Evolutionary conservation across 1,140 invertebrate species (phyloP), one percentile per base, ranked within the genome.

Genomic region (Caenorhabditis briggsae): DNA sequence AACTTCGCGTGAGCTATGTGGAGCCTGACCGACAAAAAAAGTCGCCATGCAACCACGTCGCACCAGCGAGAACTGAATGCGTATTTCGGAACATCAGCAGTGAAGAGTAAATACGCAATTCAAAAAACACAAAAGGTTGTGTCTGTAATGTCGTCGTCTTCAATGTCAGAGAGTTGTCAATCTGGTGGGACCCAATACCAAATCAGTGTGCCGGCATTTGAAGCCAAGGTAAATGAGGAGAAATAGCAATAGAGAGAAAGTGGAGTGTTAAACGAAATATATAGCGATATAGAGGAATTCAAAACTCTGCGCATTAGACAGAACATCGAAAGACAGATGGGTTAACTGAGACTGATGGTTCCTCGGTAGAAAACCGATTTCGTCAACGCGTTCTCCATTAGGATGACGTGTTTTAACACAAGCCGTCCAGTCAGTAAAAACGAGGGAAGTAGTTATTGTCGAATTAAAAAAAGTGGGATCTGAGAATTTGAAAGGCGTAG

Each of bases 101-200:
- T 7, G 70, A 23, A 5, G 23, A 78, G 3, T 50, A 78, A 78
- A n/a, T 78, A n/a, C 43, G 70, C 43, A 50, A 46, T 50, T 78
- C 20, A 50, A 78, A 43, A 70, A 41, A 48, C 65, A 74, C 65
- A 43, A 74, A 74, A 20, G 23, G 70, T 50, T 78, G 70, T 78
- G 70, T 78, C 43, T 12, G 33, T n/a, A 46, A 78, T 78, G 70
- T 78, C 70, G 70, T 53, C 70, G 46, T 46, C 41, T 20, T 46
- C 33, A 46, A 46, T 12, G 61, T 46, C 70, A 46, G 46, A 78
- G 43, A 78, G 70, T 78, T 50, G 53, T 78, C 70, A 78, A 78
- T 50, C 70, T 20, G 53, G 33, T 43, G n/a, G 53, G 11, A 11
- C 3, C 1, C 43, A 12, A 25, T 2, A 41, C 46, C 33, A n/a